Base-by-base conservation (phyloP, 1,140 invertebrate species). In the Coenobita brevimanus region DNA sequence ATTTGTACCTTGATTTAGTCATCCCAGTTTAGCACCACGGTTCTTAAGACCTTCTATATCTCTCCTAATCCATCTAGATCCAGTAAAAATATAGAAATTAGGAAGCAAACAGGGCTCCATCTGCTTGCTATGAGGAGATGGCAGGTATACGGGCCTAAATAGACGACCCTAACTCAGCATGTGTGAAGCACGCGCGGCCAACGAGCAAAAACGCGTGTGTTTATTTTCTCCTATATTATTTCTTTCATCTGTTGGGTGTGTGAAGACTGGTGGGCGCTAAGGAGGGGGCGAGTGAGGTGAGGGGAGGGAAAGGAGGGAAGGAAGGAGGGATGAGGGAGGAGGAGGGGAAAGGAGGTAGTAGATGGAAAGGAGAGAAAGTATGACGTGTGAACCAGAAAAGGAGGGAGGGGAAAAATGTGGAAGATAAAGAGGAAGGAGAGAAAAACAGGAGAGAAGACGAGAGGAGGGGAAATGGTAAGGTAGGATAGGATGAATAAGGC, bases 141-240 rank as follows among this genome's bases (percentile, higher is more conserved):
- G n/a, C n/a, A n/a, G n/a, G n/a, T n/a, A n/a, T n/a, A n/a, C n/a
- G n/a, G n/a, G n/a, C n/a, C n/a, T n/a, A n/a, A n/a, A n/a, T n/a
- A n/a, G n/a, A n/a, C n/a, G n/a, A n/a, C n/a, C n/a, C n/a, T n/a
- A n/a, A n/a, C n/a, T n/a, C n/a, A n/a, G 54, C 76, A 80, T 60
- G 24, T 57, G 57, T 30, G 54, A 54, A 62, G 82, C 82, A 75
- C 82, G 82, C 41, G 82, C 73, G n/a, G 30, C 46, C 71, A 76
- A 60, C 82, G 30, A 76, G 43, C 82, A 75, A 75, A 84, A 84
- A 84, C 50, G 0, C n/a, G 21, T 0, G 2, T 84, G 82, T 84
- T 84, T 84, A 76, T 84, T 84, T 84, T 84, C 82, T 41, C 82
- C 73, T 76, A 84, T 84, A 76, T 84, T 76, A 84, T 84, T 84